Evolutionary conservation across 1,140 invertebrate genomes (phyloP).

Genomic region (Temnothorax nylanderi): DNA sequence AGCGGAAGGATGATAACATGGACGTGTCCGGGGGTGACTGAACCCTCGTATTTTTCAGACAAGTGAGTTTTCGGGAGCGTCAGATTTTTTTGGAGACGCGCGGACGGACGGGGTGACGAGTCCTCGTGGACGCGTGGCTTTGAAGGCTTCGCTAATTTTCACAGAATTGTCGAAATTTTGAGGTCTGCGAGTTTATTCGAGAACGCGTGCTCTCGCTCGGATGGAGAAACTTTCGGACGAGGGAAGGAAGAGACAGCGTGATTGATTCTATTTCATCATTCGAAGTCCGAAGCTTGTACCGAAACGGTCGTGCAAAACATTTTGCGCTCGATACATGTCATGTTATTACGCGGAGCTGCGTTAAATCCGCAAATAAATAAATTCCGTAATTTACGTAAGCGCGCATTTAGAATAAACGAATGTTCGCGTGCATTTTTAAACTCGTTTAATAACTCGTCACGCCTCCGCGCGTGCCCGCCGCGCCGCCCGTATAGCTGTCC

Average conservation of each 20-base stretch:
- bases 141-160: neutral
- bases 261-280: neutral
- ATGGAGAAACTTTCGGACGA: neutral
- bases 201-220: neutral
- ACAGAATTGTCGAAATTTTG: neutral
- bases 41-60: conserved; percentile 61
- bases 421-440: conserved; percentile 17
- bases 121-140: neutral
- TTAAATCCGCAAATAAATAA: conserved; percentile 39
- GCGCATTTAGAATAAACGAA: conserved; percentile 4
- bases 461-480: neutral
- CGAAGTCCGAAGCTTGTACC: neutral
- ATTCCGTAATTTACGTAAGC: conserved; percentile 40
- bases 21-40: conserved; percentile 64
- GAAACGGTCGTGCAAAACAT: neutral
- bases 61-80: conserved; percentile 41
- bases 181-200: neutral
- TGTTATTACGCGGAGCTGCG: neutral
- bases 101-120: neutral
- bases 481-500: neutral
- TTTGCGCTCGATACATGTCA: neutral
- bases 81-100: neutral
- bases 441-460: conserved; percentile 48
- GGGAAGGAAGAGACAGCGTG: too few species aligned
- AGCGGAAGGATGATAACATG: conserved; percentile 66